A percentile compares a stretch with the other conserved stretches of the same genome.
Evolutionary conservation across 2,888 invertebrate species (phyloP).

Genomic region (Auanema sp.): DNA sequence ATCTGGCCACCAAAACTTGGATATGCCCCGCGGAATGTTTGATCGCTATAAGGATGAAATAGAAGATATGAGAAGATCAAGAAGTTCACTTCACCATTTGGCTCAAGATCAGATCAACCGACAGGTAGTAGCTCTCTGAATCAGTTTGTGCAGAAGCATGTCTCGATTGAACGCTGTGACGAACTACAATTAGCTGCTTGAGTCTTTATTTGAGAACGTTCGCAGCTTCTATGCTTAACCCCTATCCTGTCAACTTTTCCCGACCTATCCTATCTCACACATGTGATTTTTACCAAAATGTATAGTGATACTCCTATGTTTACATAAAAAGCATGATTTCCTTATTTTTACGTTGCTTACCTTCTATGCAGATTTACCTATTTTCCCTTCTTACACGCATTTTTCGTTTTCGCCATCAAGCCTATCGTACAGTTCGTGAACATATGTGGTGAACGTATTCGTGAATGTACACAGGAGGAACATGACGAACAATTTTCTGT

Average conservation of each 20-base stretch:
- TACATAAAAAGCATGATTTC: no score
- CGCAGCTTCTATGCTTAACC: no score
- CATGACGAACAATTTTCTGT: background rate
- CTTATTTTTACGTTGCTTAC: constrained; percentile 6
- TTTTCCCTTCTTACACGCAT: constrained; percentile 9
- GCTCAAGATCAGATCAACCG: constrained; percentile 28
- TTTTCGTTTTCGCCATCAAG: constrained; percentile 7
- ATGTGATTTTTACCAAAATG: no score
- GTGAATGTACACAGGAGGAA: background rate
- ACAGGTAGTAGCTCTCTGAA: constrained; percentile 50
- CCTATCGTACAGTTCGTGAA: no score
- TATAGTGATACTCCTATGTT: no score
- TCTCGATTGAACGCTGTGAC: no score
- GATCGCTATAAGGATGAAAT: constrained; percentile 63
- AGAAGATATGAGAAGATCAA: constrained; percentile 59
- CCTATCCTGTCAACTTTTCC: no score
- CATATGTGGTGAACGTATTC: no score
- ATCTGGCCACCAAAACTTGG: constrained; percentile 30
- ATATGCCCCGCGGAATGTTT: constrained; percentile 62
- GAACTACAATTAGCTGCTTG: no score
- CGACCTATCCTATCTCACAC: no score
- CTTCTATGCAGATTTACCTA: background rate
- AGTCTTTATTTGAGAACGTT: no score
- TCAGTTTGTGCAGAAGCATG: no score
- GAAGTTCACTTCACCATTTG: constrained; percentile 58